Evolutionary conservation across 2,888 invertebrate species (phyloP), one percentile per base, ranked within the genome.

Genomic region (Zaprionus obscuricornis): DNA sequence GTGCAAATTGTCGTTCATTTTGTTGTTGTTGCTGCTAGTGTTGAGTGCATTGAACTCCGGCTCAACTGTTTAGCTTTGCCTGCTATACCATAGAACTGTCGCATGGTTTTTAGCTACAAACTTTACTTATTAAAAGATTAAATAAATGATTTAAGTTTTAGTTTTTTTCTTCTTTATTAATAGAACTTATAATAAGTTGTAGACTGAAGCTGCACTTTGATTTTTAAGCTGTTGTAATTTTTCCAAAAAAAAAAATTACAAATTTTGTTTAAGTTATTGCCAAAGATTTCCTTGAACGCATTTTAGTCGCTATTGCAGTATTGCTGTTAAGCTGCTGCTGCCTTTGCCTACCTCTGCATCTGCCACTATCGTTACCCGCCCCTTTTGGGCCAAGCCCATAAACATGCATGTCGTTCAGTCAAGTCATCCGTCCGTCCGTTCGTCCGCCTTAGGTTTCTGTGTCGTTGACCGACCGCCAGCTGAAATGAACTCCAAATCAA

Each of bases 381-480:
- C 45, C 34, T 36, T 20, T 16, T 11, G 29, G 71, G 71, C 75
- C 79, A 64, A 71, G 79, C 85, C 83, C 62, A 78, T 75, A 57
- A 55, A 46, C 72, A 63, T 71, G 72, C 52, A n/a, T n/a, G n/a
- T n/a, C n/a, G n/a, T n/a, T n/a, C n/a, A n/a, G n/a, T n/a, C n/a
- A n/a, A 46, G 51, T 54, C 36, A 17, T 27, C 7, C 17, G 42
- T 5, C 34, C 10, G 18, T 43, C 11, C 37, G 36, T 10, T 24
- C 11, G 66, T 54, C 62, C 55, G 68, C 40, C 62, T 66, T 74
- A 64, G 71, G 74, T 88, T 89, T 88, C 85, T 89, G 84, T 88
- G 89, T 87, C 87, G 84, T 88, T 88, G 88, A 88, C 88, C 88
- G 88, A 73, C 79, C 82, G 74, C 71, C 76, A 82, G 88, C 87